Percentiles rank a stretch among this genome's conserved stretches.
Conservation (phyloP, 2,797 vertebrate species). For the Eptatretus atami region DNA sequence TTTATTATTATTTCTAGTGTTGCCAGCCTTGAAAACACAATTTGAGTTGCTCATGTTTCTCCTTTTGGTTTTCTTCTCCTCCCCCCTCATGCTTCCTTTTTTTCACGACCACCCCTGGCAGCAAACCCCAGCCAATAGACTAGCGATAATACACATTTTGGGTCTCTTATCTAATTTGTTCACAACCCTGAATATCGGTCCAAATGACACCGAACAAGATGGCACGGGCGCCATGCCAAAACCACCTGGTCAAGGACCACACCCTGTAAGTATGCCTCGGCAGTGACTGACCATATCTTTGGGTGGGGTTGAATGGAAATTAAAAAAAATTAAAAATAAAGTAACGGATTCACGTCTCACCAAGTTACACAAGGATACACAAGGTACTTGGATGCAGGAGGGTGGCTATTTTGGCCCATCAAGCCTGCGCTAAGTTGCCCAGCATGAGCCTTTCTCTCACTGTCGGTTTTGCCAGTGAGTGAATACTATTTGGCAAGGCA, state of each 20-base stretch:
- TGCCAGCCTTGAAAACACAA: slow-evolving; percentile 6
- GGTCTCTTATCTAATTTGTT: slow-evolving; percentile 89
- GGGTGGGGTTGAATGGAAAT: no score
- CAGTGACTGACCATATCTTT: no score
- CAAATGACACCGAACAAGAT: slow-evolving; percentile 69
- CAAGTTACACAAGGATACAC: no score
- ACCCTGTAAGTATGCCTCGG: slow-evolving; percentile 38
- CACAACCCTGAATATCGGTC: slow-evolving; percentile 81
- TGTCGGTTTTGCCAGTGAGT: no score
- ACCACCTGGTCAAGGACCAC: slow-evolving; percentile 53
- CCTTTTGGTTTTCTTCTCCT: slow-evolving; percentile 8
- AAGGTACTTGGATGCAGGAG: no score
- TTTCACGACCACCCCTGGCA: slow-evolving; percentile 14
- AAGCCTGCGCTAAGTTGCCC: no score
- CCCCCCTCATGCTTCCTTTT: slow-evolving; percentile 7
- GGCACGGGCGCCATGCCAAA: slow-evolving; percentile 42
- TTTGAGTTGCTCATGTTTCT: slow-evolving; percentile 9
- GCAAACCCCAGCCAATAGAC: slow-evolving; percentile 90
- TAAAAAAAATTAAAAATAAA: no score
- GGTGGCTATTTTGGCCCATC: no score
- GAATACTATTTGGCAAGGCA: no score
- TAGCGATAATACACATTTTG: slow-evolving; percentile 90
- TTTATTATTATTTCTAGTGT: slow-evolving; percentile 5
- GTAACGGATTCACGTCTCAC: no score
- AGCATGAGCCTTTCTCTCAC: no score